A percentile compares a stretch with the other conserved stretches of the same genome.
These are phyloP conservation scores for Andrena hattorfiana DNA, from an alignment of 2,888 invertebrate genomes.

Conservation along the genomic window DNA sequence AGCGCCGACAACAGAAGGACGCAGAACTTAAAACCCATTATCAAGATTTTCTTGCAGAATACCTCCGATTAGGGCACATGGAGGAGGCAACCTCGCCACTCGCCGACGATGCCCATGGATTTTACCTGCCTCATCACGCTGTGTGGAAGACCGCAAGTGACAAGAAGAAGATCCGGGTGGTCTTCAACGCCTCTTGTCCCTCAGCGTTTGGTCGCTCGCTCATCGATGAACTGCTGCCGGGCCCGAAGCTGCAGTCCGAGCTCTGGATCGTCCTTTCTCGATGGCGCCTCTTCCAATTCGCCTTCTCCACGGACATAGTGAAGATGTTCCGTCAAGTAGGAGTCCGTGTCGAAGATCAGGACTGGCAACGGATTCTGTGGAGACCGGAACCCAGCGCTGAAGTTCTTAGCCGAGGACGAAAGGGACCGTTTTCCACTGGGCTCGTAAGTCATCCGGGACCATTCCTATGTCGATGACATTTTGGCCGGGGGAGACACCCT, in stretches of 20 bases:
- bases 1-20: neutral
- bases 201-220: neutral
- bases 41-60: neutral
- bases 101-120: neutral
- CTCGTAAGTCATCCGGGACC: neutral
- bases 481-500: neutral
- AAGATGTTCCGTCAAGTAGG: conserved; percentile 8
- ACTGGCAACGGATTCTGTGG: neutral
- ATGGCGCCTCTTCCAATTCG: neutral
- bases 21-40: neutral
- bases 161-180: neutral
- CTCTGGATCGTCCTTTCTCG: neutral
- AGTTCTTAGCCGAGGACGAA: neutral
- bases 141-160: neutral
- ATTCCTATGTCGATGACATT: conserved; percentile 1
- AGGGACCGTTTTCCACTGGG: neutral
- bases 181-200: neutral
- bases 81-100: neutral
- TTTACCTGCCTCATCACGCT: neutral
- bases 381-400: neutral
- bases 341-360: neutral
- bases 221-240: neutral
- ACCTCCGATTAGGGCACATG: neutral
- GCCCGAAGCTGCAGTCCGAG: neutral
- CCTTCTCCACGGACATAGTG: neutral